Conservation (phyloP, 1,140 invertebrate genomes). For the Stegodyphus mimosarum region DNA sequence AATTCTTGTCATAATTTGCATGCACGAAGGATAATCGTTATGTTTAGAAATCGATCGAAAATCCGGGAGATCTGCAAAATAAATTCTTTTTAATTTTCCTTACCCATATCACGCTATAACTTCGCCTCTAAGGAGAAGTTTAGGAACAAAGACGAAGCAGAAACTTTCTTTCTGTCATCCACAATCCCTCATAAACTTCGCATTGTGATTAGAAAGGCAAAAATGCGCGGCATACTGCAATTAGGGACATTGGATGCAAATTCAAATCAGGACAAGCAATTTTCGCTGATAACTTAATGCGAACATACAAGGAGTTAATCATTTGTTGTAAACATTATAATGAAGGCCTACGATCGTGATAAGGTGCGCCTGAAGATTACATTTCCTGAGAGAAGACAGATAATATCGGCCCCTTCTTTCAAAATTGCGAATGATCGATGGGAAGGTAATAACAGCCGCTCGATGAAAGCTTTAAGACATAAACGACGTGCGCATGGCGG, state of each 20-base stretch:
- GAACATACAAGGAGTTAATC: conserved; percentile 31
- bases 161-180: conserved; percentile 13
- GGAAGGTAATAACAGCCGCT: conserved; percentile 26
- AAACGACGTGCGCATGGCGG: conserved; percentile 10
- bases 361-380: conserved; percentile 35
- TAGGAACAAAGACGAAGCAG: too few relatives aligned
- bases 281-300: conserved; percentile 43
- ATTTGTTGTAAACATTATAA: conserved; percentile 50
- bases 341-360: conserved; percentile 36
- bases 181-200: background rate
- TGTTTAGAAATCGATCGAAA: too few relatives aligned
- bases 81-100: too few relatives aligned
- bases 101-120: conserved; percentile 26
- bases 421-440: conserved; percentile 38
- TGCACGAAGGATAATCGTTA: too few relatives aligned
- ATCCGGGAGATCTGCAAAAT: too few relatives aligned
- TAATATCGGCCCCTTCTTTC: conserved; percentile 26
- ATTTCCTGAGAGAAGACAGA: conserved; percentile 40
- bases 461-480: conserved; percentile 41
- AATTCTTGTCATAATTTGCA: too few relatives aligned
- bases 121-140: background rate
- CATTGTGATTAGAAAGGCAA: conserved; percentile 5
- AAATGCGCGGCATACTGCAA: conserved; percentile 1
- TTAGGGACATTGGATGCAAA: conserved; percentile 44
- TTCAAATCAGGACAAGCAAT: conserved; percentile 21